Evolutionary conservation across 2,113 vertebrate species (phyloP).

Genomic region (Hemibagrus wyckioides): DNA sequence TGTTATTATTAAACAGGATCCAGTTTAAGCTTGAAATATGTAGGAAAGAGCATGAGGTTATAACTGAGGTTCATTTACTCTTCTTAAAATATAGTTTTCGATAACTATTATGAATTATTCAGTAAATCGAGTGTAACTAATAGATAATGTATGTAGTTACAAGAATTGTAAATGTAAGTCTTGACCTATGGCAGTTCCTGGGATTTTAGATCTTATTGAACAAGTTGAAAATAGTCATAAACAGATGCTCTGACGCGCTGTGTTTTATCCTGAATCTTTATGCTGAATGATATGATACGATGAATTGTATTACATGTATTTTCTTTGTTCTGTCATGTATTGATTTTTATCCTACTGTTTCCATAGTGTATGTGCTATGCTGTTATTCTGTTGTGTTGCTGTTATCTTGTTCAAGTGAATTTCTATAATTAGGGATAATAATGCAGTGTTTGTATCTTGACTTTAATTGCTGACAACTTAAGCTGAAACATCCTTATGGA

Average conservation of each 20-base stretch:
- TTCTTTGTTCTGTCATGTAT: not conserved
- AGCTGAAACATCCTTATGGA: not conserved
- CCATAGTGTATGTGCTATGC: not conserved
- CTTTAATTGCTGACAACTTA: not conserved
- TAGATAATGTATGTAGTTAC: not conserved
- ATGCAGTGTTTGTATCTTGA: not conserved
- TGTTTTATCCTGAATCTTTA: not conserved
- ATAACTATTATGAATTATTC: slow-evolving; percentile 1
- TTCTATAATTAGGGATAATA: not conserved
- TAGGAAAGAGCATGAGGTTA: not conserved
- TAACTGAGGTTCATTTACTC: not conserved
- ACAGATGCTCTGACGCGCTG: not conserved
- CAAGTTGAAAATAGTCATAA: not conserved
- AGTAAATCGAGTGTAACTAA: not conserved
- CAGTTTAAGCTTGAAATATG: not conserved
- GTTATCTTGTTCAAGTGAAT: not conserved
- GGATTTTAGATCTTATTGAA: not conserved
- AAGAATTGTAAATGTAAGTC: not conserved
- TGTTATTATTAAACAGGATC: not conserved
- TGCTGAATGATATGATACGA: too few species aligned
- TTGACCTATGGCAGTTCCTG: not conserved
- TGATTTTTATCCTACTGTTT: not conserved
- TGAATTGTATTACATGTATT: not conserved
- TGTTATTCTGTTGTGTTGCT: too few species aligned
- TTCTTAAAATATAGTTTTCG: not conserved